phyloP scores from a whole-genome alignment of 2,113 vertebrate genomes.

The Passer montanus region DNA sequence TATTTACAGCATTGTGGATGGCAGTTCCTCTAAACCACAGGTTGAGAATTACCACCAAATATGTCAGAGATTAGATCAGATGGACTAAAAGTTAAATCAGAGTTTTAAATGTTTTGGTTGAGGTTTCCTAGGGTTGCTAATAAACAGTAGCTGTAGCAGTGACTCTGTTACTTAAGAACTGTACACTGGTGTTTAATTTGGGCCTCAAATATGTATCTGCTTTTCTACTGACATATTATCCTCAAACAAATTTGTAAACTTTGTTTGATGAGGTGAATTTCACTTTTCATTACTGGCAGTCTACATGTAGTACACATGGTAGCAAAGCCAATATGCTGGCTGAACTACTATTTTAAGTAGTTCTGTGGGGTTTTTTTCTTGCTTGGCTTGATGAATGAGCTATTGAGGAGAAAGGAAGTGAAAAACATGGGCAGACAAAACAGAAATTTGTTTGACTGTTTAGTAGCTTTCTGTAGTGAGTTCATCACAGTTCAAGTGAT shows the following conservation, averaged over 20 bases:
- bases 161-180: background rate
- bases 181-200: background rate
- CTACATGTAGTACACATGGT: background rate
- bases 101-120: background rate
- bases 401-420: conserved; percentile 7
- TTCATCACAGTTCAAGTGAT: background rate
- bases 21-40: background rate
- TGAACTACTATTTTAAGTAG: background rate
- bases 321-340: background rate
- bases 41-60: background rate
- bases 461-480: background rate
- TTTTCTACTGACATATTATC: background rate
- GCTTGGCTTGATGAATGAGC: background rate
- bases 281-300: background rate
- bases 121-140: background rate
- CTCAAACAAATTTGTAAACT: background rate
- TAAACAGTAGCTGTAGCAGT: background rate
- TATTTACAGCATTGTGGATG: background rate
- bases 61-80: background rate
- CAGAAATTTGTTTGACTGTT: background rate
- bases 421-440: background rate
- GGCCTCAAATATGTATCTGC: background rate
- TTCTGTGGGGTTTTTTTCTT: background rate
- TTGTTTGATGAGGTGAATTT: background rate
- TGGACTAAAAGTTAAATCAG: background rate